These are phyloP conservation scores for Sitta carolinensis DNA, from an alignment of 2,797 vertebrate genomes.

Conservation along the genomic window DNA sequence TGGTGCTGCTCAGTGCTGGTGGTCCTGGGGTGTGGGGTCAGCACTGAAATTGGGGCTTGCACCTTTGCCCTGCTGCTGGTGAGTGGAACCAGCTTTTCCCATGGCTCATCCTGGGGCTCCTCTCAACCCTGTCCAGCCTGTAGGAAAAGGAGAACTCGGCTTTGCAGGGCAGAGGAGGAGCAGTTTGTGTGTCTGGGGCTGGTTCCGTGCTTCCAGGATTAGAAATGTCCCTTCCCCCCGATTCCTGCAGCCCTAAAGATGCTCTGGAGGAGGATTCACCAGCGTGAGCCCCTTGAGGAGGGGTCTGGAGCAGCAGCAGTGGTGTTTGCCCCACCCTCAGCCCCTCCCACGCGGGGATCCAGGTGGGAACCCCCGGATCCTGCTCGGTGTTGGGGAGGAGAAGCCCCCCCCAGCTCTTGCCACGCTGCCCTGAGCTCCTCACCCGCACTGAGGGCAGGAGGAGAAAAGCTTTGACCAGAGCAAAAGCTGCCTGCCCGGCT, in stretches of 20 bases:
- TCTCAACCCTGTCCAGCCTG: neutral
- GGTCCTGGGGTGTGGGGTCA: neutral
- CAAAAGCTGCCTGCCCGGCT: neutral
- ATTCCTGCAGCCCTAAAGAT: rapidly evolving
- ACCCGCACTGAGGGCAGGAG: neutral
- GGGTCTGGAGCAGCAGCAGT: neutral
- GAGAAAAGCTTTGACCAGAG: neutral
- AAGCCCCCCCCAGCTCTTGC: neutral
- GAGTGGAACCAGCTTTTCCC: neutral
- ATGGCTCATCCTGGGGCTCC: rapidly evolving
- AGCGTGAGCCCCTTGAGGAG: rapidly evolving
- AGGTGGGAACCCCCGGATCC: neutral
- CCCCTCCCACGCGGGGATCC: rapidly evolving
- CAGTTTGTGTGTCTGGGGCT: too few species aligned
- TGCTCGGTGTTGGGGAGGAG: rapidly evolving
- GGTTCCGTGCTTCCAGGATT: rapidly evolving
- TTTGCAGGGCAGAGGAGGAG: neutral
- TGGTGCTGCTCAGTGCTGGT: neutral
- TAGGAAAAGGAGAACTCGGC: neutral
- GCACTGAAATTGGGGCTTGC: rapidly evolving
- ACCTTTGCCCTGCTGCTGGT: neutral
- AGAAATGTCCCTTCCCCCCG: neutral
- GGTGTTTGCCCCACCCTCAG: rapidly evolving
- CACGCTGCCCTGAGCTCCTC: neutral
- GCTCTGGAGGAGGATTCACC: neutral